Conservation (phyloP, 2,888 invertebrate species). For the Rapana venosa region DNA sequence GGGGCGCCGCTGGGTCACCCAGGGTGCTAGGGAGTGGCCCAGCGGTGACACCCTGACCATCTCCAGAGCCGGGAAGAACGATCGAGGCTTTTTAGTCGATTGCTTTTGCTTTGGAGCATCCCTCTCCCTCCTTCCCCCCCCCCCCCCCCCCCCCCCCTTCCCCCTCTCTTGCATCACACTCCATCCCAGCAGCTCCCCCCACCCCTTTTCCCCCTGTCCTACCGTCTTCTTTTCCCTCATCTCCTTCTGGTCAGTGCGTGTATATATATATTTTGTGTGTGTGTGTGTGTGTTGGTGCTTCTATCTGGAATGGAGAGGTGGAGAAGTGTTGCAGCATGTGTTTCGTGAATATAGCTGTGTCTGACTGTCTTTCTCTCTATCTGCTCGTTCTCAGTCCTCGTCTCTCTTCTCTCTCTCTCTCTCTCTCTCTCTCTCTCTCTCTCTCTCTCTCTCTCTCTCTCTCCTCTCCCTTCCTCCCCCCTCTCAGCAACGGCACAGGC, state of each 20-base stretch:
- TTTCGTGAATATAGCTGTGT: background rate
- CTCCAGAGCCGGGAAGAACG: background rate
- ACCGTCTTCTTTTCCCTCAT: too few species aligned
- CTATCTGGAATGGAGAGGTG: too few species aligned
- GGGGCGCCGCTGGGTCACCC: background rate
- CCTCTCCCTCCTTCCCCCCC: background rate
- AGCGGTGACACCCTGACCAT: background rate
- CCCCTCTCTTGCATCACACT: background rate
- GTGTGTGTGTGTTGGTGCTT: too few species aligned
- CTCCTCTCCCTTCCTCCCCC: background rate
- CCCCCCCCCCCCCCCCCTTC: background rate
- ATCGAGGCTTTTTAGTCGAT: slow-evolving; percentile 33
- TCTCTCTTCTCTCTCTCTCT: slow-evolving; percentile 10
- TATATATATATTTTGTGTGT: too few species aligned
- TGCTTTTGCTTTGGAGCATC: background rate
- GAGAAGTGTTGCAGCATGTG: too few species aligned
- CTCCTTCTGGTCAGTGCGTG: too few species aligned
- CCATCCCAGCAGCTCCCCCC: too few species aligned
- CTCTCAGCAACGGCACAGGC: background rate
- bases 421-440: slow-evolving; percentile 18
- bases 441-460: background rate
- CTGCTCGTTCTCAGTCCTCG: background rate
- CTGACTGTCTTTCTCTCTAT: background rate
- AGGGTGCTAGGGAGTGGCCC: background rate
- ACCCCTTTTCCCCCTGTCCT: too few species aligned